These are phyloP conservation scores for Zele albiditarsus DNA, from an alignment of 2,888 invertebrate species.

Conservation along the genomic window DNA sequence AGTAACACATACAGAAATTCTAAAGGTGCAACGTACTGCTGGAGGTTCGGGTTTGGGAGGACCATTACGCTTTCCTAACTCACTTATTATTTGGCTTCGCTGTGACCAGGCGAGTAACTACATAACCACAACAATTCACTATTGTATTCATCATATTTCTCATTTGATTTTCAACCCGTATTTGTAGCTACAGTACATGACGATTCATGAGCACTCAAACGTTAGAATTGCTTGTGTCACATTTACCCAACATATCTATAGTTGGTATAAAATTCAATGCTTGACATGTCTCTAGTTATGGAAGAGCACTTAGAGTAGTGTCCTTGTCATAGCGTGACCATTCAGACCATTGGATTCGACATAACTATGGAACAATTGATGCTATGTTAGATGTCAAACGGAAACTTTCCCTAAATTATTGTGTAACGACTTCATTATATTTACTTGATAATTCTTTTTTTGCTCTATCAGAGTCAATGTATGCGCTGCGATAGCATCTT, in stretches of 20 bases:
- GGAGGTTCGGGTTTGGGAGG: constrained; percentile 81
- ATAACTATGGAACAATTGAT: constrained; percentile 25
- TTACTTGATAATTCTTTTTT: constrained; percentile 13
- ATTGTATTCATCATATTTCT: not conserved
- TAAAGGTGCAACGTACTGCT: constrained; percentile 79
- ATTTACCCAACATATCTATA: constrained; percentile 30
- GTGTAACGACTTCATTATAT: constrained; percentile 59
- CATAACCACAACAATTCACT: not conserved
- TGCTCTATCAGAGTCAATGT: not conserved
- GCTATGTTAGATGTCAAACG: constrained; percentile 44
- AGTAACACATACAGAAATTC: constrained; percentile 80
- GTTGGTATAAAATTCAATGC: not conserved
- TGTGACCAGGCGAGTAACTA: constrained; percentile 80
- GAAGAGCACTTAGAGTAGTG: constrained; percentile 18
- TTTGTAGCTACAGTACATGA: constrained; percentile 18
- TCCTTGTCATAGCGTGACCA: constrained; percentile 28
- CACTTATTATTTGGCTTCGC: constrained; percentile 88
- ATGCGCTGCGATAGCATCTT: constrained; percentile 5
- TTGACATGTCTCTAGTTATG: constrained; percentile 16
- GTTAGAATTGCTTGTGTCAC: constrained; percentile 3
- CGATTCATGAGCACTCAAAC: constrained; percentile 22
- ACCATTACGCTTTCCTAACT: constrained; percentile 83
- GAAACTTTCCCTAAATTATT: constrained; percentile 63
- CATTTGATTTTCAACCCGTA: constrained; percentile 1
- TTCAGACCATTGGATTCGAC: constrained; percentile 1